Evolutionary conservation across 23 tunicate species (phyloP), one percentile per base, ranked within the genome.

Genomic region (Trididemnum clinides): DNA sequence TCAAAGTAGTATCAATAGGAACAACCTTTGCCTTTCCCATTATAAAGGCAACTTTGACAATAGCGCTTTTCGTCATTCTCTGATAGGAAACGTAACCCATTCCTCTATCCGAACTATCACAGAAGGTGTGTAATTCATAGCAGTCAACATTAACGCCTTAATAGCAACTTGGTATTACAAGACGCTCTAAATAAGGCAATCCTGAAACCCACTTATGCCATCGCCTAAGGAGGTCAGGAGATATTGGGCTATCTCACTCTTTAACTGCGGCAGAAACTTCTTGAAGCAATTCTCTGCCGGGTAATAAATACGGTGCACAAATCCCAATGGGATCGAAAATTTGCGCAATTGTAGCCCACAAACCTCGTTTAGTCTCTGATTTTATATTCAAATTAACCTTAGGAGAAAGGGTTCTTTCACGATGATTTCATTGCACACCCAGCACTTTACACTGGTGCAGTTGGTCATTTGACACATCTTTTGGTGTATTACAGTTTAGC

Each of bases 21-120:
- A 73, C 54, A 73, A 73, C 80, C 28, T 73, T 73, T 12, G 80
- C 54, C 25, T 73, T 73, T 20, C 57, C 57, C 80, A 73, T 73
- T 7, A 73, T 57, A 73, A 73, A 73, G 54, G 80, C 54, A 36
- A 73, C 57, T 2, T 19, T 28, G 26, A 20, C 28, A 7, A 1
- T 19, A 5, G 7, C 28, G 38, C 38, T 23, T 36, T 36, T 4
- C 3, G 20, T 73, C 80, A 73, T 73, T 38, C 80, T 73, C 28
- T 36, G 28, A 23, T 73, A 38, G 54, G 80, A 69, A 30, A 69
- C 75, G 32, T 7, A 69, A 20, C 75, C 75, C 6, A 69, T 18
- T 37, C 75, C 75, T 10, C n/a, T 69, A 28, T 69, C 36, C 5
- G 75, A 69, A 25, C 75, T 30, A 33, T 69, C 75, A 69, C 75